These are phyloP conservation scores for Ailuropoda melanoleuca DNA, from an alignment of 2,113 vertebrate species.

Conservation along the genomic window DNA sequence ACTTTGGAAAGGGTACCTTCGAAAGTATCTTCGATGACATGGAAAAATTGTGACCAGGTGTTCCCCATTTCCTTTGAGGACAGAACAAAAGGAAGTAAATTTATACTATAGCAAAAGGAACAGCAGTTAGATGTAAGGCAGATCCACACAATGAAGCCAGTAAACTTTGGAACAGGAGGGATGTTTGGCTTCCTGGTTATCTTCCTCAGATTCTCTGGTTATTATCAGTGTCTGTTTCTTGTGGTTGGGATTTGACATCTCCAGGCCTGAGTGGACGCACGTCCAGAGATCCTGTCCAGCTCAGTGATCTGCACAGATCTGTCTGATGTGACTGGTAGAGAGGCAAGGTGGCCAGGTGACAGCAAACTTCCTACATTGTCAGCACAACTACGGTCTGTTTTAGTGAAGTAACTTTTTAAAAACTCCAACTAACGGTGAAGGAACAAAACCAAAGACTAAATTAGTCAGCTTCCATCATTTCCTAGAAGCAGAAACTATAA, in stretches of 20 bases:
- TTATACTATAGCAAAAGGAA: not conserved
- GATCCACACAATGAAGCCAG: not conserved
- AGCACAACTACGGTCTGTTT: not conserved
- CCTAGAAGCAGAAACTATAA: not conserved
- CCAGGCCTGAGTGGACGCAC: not conserved
- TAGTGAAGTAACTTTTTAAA: not conserved
- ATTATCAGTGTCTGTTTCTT: constrained; percentile 9
- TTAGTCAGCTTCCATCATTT: not conserved
- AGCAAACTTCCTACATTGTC: not conserved
- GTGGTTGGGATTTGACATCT: not conserved
- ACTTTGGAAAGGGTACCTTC: not conserved
- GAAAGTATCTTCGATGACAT: constrained; percentile 23
- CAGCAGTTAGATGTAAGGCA: not conserved
- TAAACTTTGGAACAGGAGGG: not conserved
- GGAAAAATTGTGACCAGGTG: constrained; percentile 28
- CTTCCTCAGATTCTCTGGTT: not conserved
- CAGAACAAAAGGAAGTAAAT: constrained; percentile 32
- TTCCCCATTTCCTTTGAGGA: constrained; percentile 40
- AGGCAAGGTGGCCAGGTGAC: not conserved
- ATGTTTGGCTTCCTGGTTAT: not conserved
- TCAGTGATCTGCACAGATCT: not conserved
- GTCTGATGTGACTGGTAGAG: not conserved
- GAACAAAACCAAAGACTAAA: constrained; percentile 1
- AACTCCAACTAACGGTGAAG: not conserved
- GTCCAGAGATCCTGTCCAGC: not conserved